Evolutionary conservation across 1,140 invertebrate species (phyloP).

Genomic region (Melitaea cinxia): DNA sequence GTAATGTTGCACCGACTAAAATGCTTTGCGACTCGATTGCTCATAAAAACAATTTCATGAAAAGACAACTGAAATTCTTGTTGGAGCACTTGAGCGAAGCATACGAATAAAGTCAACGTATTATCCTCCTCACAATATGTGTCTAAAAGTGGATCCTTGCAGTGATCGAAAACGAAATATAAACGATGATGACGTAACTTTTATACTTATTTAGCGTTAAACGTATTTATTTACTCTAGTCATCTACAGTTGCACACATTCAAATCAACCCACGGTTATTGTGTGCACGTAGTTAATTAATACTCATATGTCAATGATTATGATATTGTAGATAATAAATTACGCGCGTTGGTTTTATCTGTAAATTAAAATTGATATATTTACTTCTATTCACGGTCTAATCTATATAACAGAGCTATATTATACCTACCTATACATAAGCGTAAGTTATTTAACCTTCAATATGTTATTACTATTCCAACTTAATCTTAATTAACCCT

Average conservation of each 20-base stretch:
- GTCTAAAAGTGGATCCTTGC: slow-evolving; percentile 80
- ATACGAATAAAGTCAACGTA: slow-evolving; percentile 81
- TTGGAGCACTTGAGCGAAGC: slow-evolving; percentile 84
- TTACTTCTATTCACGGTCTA: slow-evolving; percentile 51
- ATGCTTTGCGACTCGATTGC: slow-evolving; percentile 76
- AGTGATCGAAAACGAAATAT: slow-evolving; percentile 78
- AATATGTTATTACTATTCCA: slow-evolving; percentile 49
- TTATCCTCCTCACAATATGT: slow-evolving; percentile 74
- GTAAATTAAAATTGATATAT: slow-evolving; percentile 62
- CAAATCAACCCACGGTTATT: slow-evolving; percentile 41
- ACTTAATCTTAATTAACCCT: slow-evolving; percentile 63
- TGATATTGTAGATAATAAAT: slow-evolving; percentile 59
- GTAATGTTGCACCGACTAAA: slow-evolving; percentile 68
- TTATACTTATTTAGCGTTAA: slow-evolving; percentile 75
- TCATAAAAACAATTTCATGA: slow-evolving; percentile 78
- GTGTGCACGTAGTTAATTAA: slow-evolving; percentile 72
- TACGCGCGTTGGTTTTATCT: slow-evolving; percentile 64
- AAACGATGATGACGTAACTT: slow-evolving; percentile 62
- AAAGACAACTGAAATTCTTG: slow-evolving; percentile 81
- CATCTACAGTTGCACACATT: slow-evolving; percentile 79
- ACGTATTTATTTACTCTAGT: slow-evolving; percentile 80
- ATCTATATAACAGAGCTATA: slow-evolving; percentile 40
- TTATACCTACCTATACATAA: slow-evolving; percentile 32
- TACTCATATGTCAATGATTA: slow-evolving; percentile 69
- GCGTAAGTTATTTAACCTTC: slow-evolving; percentile 45